A percentile compares a stretch with the other conserved stretches of the same genome.
phyloP scores from a whole-genome alignment of 2,113 vertebrate genomes.

The Onychostruthus taczanowskii region DNA sequence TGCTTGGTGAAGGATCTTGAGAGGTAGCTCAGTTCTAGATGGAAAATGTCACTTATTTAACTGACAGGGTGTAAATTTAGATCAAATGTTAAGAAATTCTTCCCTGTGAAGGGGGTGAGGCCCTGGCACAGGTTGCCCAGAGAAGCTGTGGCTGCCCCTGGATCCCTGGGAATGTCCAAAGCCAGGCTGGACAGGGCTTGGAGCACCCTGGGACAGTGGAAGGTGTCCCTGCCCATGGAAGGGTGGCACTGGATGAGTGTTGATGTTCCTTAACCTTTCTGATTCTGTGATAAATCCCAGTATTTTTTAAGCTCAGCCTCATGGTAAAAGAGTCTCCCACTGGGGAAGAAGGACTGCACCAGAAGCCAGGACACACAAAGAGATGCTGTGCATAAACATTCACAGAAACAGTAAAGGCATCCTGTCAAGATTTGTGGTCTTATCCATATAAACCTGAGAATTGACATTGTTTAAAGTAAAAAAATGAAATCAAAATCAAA shows the following conservation, averaged over 20 bases:
- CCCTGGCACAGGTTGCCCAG: fast-evolving
- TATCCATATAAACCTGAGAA: neutral
- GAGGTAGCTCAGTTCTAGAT: neutral
- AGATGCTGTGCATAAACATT: neutral
- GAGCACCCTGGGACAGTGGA: fast-evolving
- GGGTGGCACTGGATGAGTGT: fast-evolving
- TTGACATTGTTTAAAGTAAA: fast-evolving
- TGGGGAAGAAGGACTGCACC: neutral
- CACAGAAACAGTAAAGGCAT: neutral
- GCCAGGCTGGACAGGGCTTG: neutral
- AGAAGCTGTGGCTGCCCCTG: neutral
- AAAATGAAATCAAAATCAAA: neutral
- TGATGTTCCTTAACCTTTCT: neutral
- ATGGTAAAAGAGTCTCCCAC: neutral
- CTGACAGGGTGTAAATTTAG: neutral
- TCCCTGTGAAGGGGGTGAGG: fast-evolving
- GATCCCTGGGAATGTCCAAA: neutral
- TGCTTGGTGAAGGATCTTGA: neutral
- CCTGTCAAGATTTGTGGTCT: neutral
- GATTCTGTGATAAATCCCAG: neutral
- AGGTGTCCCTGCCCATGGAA: neutral
- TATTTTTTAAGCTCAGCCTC: neutral
- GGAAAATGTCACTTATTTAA: neutral
- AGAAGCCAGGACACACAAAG: neutral
- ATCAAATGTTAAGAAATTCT: neutral